Evolutionary conservation across 2,797 vertebrate genomes (phyloP).

Genomic region (Morus bassanus): DNA sequence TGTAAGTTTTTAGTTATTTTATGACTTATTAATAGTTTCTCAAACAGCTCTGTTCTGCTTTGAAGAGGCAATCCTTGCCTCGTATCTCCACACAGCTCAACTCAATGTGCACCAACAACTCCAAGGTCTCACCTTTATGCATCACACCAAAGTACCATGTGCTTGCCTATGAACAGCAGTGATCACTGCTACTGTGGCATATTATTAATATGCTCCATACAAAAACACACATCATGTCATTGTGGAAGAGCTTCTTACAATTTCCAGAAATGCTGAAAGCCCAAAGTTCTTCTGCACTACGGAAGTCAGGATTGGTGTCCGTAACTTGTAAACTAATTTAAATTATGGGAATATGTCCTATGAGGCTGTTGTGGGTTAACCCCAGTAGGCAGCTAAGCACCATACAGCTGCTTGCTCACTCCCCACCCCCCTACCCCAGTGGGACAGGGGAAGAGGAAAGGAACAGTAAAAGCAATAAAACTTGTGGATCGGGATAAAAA

Average conservation of each 20-base stretch:
- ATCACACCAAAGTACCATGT: neutral
- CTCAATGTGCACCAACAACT: neutral
- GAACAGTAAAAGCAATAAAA: neutral
- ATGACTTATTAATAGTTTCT: neutral
- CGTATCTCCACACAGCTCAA: neutral
- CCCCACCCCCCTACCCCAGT: rapidly evolving
- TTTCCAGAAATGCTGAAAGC: neutral
- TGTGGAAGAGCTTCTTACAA: neutral
- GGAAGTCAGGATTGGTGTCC: neutral
- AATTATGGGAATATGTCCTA: neutral
- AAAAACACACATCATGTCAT: neutral
- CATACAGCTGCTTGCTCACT: neutral
- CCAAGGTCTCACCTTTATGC: neutral
- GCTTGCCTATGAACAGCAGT: neutral
- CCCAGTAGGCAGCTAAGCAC: neutral
- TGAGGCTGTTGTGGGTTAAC: neutral
- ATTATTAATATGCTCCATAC: neutral
- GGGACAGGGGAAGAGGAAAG: neutral
- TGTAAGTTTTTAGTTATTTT: neutral
- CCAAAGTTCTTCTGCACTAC: neutral
- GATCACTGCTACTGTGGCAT: neutral
- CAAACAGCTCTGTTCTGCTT: neutral
- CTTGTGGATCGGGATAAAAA: neutral
- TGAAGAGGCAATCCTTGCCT: neutral
- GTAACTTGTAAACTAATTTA: neutral